Conservation (phyloP, 2,113 vertebrate genomes). For the Colossoma macropomum region DNA sequence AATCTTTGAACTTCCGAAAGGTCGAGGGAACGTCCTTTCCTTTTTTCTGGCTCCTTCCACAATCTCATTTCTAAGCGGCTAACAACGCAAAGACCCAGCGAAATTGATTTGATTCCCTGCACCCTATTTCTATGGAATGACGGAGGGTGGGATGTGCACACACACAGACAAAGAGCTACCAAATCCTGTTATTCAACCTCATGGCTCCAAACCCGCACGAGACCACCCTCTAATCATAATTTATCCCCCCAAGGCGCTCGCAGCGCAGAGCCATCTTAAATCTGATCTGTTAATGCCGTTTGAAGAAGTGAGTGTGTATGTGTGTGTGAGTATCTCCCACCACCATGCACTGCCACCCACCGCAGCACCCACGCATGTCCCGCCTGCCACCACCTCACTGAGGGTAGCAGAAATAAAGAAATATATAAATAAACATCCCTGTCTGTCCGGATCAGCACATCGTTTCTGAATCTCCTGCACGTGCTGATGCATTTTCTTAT, state of each 20-base stretch:
- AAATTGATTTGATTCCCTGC: slow-evolving; percentile 54
- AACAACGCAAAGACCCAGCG: slow-evolving; percentile 29
- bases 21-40: slow-evolving; percentile 32
- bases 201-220: slow-evolving; percentile 40
- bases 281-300: slow-evolving; percentile 55
- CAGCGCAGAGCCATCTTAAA: slow-evolving; percentile 51
- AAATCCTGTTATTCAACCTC: slow-evolving; percentile 53
- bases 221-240: slow-evolving; percentile 51
- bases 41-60: background rate
- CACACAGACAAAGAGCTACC: background rate
- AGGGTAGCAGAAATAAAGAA: background rate
- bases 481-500: slow-evolving; percentile 37
- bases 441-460: slow-evolving; percentile 7
- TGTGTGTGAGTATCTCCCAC: slow-evolving; percentile 30
- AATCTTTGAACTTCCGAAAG: slow-evolving; percentile 53
- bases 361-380: background rate
- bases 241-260: slow-evolving; percentile 50
- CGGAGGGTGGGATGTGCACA: slow-evolving; percentile 57
- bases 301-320: slow-evolving; percentile 37
- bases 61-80: slow-evolving; percentile 37
- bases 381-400: background rate
- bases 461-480: background rate
- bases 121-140: slow-evolving; percentile 55
- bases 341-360: slow-evolving; percentile 21
- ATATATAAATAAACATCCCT: background rate